Evolutionary conservation across 2,888 invertebrate species (phyloP), one percentile per base, ranked within the genome.

Genomic region (Trichogramma evanescens): DNA sequence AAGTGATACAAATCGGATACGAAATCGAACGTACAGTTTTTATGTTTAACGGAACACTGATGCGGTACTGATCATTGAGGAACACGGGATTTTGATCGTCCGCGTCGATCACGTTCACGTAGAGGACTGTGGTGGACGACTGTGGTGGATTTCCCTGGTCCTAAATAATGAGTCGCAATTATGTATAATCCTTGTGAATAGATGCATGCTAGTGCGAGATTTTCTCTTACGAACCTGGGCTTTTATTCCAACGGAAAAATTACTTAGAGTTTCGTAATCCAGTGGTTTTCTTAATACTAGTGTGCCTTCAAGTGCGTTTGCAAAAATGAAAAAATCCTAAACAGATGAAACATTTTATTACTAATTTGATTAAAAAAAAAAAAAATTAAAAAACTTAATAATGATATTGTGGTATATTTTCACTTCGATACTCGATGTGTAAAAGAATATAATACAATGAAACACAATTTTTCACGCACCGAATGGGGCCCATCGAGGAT

Each of bases 71-170:
- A 51, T 92, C 89, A 64, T 87, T 84, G 6, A 83, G 73, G 74
- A 93, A 94, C 69, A 84, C 84, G 0, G 94, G 94, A 80, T 94
- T 94, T 79, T 94, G 93, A 77, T 94, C 94, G 71, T 94, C 94
- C 0, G 93, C 93, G 75, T 94, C 94, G 38, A 91, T 84, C 50
- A 94, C 88, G 64, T 88, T 86, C 0, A 95, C 89, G 4, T 84
- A 83, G 4, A 95, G 82, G 41, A 82, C 79, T 0, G 93, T 89
- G 70, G 91, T 89, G 46, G 88, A 86, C 71, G 84, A 84, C 67
- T 84, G 84, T 0, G 93, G 88, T 2, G 93, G 93, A 50, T 85
- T 83, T 39, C 93, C 94, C 75, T 89, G 89, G 79, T 94, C 94
- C 79, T 87, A 82, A 61, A 66, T 64, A 48, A 13, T 50, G 13